Evolutionary conservation across 2,888 invertebrate species (phyloP).

Genomic region (Clistopyga incitator): DNA sequence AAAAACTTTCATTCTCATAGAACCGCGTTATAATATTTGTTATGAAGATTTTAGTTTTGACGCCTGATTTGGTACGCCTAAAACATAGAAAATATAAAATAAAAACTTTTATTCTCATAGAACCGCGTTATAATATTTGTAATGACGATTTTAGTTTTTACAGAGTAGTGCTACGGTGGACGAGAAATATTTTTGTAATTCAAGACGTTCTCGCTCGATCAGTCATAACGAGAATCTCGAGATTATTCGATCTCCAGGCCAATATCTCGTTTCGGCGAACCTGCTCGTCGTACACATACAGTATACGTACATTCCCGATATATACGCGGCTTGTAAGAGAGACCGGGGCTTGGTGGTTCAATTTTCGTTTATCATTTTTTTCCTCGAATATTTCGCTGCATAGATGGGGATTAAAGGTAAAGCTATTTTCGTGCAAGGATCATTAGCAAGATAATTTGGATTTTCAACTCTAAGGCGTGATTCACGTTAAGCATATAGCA

Average conservation of each 20-base stretch:
- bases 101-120: neutral
- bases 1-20: neutral
- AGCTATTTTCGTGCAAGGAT: too few relatives aligned
- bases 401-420: too few relatives aligned
- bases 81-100: too few relatives aligned
- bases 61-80: too few relatives aligned
- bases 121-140: neutral
- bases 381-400: too few relatives aligned
- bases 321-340: neutral
- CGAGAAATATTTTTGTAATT: slow-evolving; percentile 46
- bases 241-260: slow-evolving; percentile 65
- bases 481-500: too few relatives aligned
- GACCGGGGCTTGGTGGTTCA: too few relatives aligned
- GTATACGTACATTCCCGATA: slow-evolving; percentile 21
- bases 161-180: neutral
- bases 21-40: neutral
- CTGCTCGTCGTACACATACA: slow-evolving; percentile 1
- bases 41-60: slow-evolving; percentile 9
- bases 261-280: slow-evolving; percentile 59
- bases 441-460: too few relatives aligned
- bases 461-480: too few relatives aligned
- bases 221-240: slow-evolving; percentile 66
- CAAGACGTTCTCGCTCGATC: slow-evolving; percentile 62
- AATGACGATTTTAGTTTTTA: slow-evolving; percentile 10
- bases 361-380: too few relatives aligned